Conservation (phyloP, 2,113 vertebrate species). For the Cyprinodon brontotheroides region DNA sequence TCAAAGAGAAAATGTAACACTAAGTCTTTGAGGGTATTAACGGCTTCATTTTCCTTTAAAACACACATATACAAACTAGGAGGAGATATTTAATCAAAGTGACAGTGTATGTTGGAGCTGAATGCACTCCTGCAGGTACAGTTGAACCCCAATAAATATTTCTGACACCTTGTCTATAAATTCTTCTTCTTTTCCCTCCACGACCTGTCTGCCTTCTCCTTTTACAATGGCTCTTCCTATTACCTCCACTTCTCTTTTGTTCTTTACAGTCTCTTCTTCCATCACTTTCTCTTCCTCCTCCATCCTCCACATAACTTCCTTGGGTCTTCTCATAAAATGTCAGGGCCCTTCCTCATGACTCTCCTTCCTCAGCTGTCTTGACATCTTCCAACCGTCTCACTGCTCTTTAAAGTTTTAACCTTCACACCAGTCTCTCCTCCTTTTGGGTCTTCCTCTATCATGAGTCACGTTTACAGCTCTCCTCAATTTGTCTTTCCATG, state of each 20-base stretch:
- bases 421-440: constrained; percentile 15
- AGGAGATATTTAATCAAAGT: constrained; percentile 69
- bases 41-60: constrained; percentile 16
- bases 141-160: constrained; percentile 70
- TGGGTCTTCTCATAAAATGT: not conserved
- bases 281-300: constrained; percentile 27
- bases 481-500: constrained; percentile 29
- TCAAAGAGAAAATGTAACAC: constrained; percentile 5
- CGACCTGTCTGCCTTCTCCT: constrained; percentile 41
- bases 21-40: constrained; percentile 10
- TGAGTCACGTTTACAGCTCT: constrained; percentile 21
- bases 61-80: constrained; percentile 8
- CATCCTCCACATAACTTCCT: constrained; percentile 8
- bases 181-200: constrained; percentile 46
- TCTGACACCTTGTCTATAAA: constrained; percentile 69
- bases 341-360: constrained; percentile 3
- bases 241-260: constrained; percentile 28
- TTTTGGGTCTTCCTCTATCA: constrained; percentile 18
- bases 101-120: constrained; percentile 68
- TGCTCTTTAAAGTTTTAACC: constrained; percentile 52
- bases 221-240: constrained; percentile 36
- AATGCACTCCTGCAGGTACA: constrained; percentile 71
- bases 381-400: constrained; percentile 17
- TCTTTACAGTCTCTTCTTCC: constrained; percentile 30
- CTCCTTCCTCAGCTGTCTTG: constrained; percentile 8